Evolutionary conservation across 2,113 vertebrate genomes (phyloP).

Genomic region (Chlamydotis undulata): DNA sequence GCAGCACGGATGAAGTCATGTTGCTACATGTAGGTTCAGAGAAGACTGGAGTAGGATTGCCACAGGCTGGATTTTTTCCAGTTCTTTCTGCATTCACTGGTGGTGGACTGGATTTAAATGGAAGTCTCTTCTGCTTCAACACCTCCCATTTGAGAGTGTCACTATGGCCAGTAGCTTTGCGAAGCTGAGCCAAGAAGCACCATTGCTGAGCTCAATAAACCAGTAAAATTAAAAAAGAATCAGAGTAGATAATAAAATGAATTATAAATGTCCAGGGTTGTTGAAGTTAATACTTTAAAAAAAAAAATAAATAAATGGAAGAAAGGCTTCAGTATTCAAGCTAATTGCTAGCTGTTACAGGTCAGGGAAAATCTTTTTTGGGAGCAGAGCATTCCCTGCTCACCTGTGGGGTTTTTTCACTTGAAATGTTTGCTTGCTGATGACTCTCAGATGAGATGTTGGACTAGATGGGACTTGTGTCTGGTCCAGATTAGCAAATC

Average conservation of each 20-base stretch:
- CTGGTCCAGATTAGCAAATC: not conserved
- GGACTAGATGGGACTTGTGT: not conserved
- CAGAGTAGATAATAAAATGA: not conserved
- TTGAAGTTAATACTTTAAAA: not conserved
- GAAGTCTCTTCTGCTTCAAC: not conserved
- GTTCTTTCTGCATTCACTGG: not conserved
- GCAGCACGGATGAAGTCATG: not conserved
- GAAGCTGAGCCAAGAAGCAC: not conserved
- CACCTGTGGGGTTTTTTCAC: not conserved
- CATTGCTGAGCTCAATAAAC: not conserved
- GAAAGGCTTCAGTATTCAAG: not conserved
- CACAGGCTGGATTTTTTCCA: not conserved
- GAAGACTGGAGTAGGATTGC: not conserved
- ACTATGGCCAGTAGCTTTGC: not conserved
- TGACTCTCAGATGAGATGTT: not conserved
- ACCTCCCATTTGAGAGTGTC: not conserved
- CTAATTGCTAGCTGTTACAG: not conserved
- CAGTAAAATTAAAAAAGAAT: not conserved
- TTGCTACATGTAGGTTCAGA: not conserved
- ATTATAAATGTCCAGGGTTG: not conserved
- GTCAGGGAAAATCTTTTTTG: not conserved
- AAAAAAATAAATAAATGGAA: not conserved
- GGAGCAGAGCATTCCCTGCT: not conserved
- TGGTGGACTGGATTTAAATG: not conserved
- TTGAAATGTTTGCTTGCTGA: not conserved